Conservation (phyloP, 2,888 invertebrate species). For the Hypercompe scribonia region DNA sequence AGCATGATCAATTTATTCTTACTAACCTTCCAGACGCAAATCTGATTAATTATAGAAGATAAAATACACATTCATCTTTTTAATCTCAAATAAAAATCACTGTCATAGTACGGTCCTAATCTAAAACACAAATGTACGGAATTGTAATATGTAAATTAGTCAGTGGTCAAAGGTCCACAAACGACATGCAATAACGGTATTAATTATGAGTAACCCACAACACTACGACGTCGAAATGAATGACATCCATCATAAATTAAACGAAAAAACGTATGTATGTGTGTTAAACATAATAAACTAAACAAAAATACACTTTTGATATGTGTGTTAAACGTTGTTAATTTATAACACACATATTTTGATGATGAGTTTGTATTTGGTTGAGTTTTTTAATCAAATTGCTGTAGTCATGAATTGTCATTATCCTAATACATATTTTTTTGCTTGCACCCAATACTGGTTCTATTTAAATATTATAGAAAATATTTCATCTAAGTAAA, state of each 20-base stretch:
- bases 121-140: neutral
- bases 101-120: neutral
- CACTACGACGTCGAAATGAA: slow-evolving; percentile 48
- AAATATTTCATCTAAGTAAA: no score
- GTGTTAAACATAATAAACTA: slow-evolving; percentile 20
- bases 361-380: neutral
- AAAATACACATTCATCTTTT: neutral
- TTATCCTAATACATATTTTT: neutral
- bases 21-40: neutral
- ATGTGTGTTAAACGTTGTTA: neutral
- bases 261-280: neutral
- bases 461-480: no score
- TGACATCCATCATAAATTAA: slow-evolving; percentile 31
- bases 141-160: slow-evolving; percentile 17
- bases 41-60: neutral
- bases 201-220: slow-evolving; percentile 39
- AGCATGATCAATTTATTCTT: no score
- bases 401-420: neutral
- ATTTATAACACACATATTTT: neutral
- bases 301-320: neutral
- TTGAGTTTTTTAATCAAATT: neutral
- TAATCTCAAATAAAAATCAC: neutral
- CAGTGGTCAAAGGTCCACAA: slow-evolving; percentile 27
- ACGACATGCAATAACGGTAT: slow-evolving; percentile 58
- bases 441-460: no score